Evolutionary conservation across 2,797 vertebrate genomes (phyloP).

Genomic region (Sebastes vulpes): DNA sequence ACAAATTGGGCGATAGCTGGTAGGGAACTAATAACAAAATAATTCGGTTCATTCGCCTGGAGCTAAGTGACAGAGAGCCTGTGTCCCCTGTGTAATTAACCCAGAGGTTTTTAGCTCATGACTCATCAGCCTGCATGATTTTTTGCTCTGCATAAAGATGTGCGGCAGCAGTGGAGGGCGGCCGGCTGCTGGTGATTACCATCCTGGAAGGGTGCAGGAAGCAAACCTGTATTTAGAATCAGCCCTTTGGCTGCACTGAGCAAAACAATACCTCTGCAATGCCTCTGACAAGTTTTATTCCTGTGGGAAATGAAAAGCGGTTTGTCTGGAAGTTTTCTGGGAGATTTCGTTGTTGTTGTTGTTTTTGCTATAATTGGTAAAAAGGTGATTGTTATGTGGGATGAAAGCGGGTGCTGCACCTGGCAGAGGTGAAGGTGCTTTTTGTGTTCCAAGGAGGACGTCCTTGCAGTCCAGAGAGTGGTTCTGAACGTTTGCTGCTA

Average conservation of each 20-base stretch:
- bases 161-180: constrained; percentile 20
- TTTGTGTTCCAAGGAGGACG: constrained; percentile 10
- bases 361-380: constrained; percentile 16
- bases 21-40: constrained; percentile 46
- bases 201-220: constrained; percentile 32
- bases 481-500: constrained; percentile 43
- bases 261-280: constrained; percentile 39
- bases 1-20: background rate
- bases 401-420: constrained; percentile 19
- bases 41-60: constrained; percentile 45
- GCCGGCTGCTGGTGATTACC: constrained; percentile 42
- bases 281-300: constrained; percentile 34
- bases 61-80: constrained; percentile 53
- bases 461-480: constrained; percentile 15
- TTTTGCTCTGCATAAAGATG: constrained; percentile 42
- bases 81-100: constrained; percentile 61
- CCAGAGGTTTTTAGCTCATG: constrained; percentile 47
- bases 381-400: constrained; percentile 36
- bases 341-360: constrained; percentile 36
- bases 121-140: constrained; percentile 44
- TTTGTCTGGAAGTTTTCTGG: constrained; percentile 25
- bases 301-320: constrained; percentile 29
- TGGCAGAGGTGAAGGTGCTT: constrained; percentile 5
- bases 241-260: constrained; percentile 35
- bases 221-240: constrained; percentile 56